Conservation (phyloP, 2,113 vertebrate species). For the Megatriorchis doriae region DNA sequence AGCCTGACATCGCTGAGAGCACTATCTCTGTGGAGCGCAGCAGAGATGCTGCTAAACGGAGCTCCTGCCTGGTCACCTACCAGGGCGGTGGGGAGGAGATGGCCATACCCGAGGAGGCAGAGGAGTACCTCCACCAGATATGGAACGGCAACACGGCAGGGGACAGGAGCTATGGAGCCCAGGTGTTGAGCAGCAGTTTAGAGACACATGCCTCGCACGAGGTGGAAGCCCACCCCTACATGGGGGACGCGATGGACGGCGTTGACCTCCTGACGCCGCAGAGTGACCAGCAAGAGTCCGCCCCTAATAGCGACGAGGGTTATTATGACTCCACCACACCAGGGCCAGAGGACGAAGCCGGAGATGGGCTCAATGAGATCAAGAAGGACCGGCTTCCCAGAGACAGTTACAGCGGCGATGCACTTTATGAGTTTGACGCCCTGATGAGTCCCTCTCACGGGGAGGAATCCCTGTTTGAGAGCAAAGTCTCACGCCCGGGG, state of each 20-base stretch:
- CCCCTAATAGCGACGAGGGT: conserved; percentile 94
- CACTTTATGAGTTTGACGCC: conserved; percentile 92
- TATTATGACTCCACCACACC: conserved; percentile 96
- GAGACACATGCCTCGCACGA: conserved; percentile 49
- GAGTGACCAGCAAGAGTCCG: conserved; percentile 93
- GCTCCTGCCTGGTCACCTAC: conserved; percentile 93
- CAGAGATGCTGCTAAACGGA: conserved; percentile 83
- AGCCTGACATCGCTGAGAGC: conserved; percentile 91
- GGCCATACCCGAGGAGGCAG: conserved; percentile 88
- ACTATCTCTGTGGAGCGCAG: conserved; percentile 84
- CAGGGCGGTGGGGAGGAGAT: conserved; percentile 97
- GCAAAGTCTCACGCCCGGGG: conserved; percentile 67
- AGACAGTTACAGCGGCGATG: conserved; percentile 96
- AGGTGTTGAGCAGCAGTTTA: conserved; percentile 40
- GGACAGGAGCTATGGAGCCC: conserved; percentile 71
- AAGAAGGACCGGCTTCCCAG: conserved; percentile 83
- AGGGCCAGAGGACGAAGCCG: conserved; percentile 85
- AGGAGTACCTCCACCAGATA: conserved; percentile 81
- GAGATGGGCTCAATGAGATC: conserved; percentile 75
- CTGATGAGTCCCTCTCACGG: conserved; percentile 83
- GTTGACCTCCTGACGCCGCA: conserved; percentile 83
- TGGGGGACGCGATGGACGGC: conserved; percentile 62
- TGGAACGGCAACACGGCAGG: conserved; percentile 68
- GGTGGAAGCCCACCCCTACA: conserved; percentile 52
- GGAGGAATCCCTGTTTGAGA: conserved; percentile 78